These are phyloP conservation scores for Hyperopisus bebe DNA, from an alignment of 2,113 vertebrate species.

Conservation along the genomic window DNA sequence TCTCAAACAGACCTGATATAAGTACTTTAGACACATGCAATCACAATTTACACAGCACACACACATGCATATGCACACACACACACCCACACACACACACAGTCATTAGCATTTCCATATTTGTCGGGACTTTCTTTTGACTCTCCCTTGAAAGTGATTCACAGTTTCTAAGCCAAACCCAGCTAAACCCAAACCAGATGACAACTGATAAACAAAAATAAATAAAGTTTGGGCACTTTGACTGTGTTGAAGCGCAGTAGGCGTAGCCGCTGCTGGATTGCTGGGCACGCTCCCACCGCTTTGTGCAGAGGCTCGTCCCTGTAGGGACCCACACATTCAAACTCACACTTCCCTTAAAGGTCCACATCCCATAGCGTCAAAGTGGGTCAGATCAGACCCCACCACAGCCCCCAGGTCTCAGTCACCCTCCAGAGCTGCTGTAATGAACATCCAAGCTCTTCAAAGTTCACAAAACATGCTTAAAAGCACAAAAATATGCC, in stretches of 20 bases:
- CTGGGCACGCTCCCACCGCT: neutral
- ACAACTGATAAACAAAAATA: neutral
- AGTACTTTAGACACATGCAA: conserved; percentile 66
- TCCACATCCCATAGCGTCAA: neutral
- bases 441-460: neutral
- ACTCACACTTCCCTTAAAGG: neutral
- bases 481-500: neutral
- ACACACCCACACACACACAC: conserved; percentile 58
- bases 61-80: conserved; percentile 54
- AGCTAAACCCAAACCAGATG: neutral
- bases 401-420: neutral
- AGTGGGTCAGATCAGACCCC: neutral
- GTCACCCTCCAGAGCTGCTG: neutral
- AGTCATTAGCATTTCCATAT: neutral
- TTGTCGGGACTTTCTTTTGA: neutral
- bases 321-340: neutral
- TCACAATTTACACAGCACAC: neutral
- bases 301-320: neutral
- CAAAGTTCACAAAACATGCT: neutral
- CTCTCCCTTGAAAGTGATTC: neutral
- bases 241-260: neutral
- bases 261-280: neutral
- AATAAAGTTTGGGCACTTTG: neutral
- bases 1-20: conserved; percentile 73
- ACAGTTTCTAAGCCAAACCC: neutral